Evolutionary conservation across 2,797 vertebrate species (phyloP).

Genomic region (Capromys pilorides): DNA sequence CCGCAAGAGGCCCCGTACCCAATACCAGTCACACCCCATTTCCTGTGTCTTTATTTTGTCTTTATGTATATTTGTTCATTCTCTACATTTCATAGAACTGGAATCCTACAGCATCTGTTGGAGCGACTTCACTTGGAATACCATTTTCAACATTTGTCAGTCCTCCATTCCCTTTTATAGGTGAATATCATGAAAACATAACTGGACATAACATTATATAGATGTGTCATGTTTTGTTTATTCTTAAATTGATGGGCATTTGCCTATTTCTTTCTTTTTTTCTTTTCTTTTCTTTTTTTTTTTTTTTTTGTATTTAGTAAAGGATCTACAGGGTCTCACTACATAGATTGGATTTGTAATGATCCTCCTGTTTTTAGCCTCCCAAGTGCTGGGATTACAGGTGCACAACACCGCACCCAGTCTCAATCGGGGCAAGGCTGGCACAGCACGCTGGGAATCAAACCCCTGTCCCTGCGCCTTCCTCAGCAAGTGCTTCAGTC

Average conservation of each 20-base stretch:
- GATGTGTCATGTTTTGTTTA: not conserved
- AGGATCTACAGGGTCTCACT: no score
- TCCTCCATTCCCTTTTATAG: not conserved
- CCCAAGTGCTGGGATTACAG: no score
- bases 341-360: no score
- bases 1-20: not conserved
- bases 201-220: not conserved
- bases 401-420: no score
- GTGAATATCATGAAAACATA: not conserved
- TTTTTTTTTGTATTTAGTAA: no score
- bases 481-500: no score
- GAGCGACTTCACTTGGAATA: not conserved
- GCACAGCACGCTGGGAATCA: no score
- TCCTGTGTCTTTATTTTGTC: not conserved
- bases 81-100: not conserved
- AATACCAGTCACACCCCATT: not conserved
- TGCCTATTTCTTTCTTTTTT: not conserved
- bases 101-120: not conserved
- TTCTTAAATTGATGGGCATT: not conserved
- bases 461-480: no score
- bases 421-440: no score
- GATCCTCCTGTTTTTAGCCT: no score
- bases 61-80: not conserved
- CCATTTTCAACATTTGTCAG: not conserved
- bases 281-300: not conserved